These are phyloP conservation scores for Clepsis dumicolana DNA, from an alignment of 2,888 invertebrate species.

Conservation along the genomic window DNA sequence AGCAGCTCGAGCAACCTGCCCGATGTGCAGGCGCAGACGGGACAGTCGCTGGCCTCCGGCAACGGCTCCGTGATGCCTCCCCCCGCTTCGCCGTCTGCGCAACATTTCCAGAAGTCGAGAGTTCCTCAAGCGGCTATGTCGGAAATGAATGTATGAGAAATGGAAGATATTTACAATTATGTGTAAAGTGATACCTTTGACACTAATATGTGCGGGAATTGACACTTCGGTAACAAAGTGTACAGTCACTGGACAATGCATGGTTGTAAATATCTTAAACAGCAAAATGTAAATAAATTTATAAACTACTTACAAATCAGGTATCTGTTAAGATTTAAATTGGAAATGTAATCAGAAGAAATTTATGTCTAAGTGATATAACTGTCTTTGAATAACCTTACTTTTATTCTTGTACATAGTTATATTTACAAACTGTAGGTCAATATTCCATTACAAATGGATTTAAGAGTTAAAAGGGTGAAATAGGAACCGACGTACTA, in stretches of 20 bases:
- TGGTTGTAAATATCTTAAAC: conserved; percentile 81
- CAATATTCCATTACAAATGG: conserved; percentile 45
- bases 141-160: conserved; percentile 95
- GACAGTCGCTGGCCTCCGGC: conserved; percentile 74
- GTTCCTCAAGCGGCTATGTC: conserved; percentile 94
- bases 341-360: conserved; percentile 46
- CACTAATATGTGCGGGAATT: conserved; percentile 7
- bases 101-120: conserved; percentile 83
- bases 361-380: conserved; percentile 26
- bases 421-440: conserved; percentile 35
- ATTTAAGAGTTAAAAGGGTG: conserved; percentile 19
- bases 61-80: conserved; percentile 70
- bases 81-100: conserved; percentile 75
- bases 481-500: conserved; percentile 19
- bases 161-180: conserved; percentile 86
- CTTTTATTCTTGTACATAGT: conserved; percentile 45
- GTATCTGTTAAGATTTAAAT: conserved; percentile 62
- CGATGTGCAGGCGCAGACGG: conserved; percentile 82
- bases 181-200: conserved; percentile 74
- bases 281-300: conserved; percentile 63
- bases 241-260: conserved; percentile 69
- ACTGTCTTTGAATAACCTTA: conserved; percentile 37
- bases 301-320: conserved; percentile 59
- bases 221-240: conserved; percentile 54
- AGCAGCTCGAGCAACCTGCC: conserved; percentile 77